A percentile compares a stretch with the other conserved stretches of the same genome.
Evolutionary conservation across 1,140 invertebrate species (phyloP).

Genomic region (Psix sp.): DNA sequence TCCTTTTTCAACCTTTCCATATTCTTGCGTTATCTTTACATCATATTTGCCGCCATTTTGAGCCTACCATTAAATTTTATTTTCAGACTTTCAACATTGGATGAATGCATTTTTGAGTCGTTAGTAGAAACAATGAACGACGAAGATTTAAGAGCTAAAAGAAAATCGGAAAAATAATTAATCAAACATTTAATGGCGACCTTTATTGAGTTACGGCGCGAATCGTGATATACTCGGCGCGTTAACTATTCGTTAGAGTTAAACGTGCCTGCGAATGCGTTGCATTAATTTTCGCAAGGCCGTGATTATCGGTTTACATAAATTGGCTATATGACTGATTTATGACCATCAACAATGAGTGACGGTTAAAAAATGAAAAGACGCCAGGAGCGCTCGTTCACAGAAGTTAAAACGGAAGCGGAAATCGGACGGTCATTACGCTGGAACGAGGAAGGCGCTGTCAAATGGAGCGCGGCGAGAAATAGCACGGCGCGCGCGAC

Average conservation of each 20-base stretch:
- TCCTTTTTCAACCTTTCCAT: too few species aligned
- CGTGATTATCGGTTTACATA: slow-evolving; percentile 25
- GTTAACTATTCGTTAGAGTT: neutral
- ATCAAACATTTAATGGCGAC: slow-evolving; percentile 4
- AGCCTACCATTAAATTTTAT: too few species aligned
- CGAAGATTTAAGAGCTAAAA: neutral
- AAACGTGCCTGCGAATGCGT: slow-evolving; percentile 19
- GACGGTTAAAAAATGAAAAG: neutral
- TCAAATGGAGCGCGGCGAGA: slow-evolving; percentile 52
- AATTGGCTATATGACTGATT: slow-evolving; percentile 8
- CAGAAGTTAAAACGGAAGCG: slow-evolving; percentile 29
- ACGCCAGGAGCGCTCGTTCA: slow-evolving; percentile 1
- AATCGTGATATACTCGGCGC: slow-evolving; percentile 5
- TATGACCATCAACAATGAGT: neutral
- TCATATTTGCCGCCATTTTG: too few species aligned
- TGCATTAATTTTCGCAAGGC: slow-evolving; percentile 28
- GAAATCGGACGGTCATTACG: slow-evolving; percentile 29
- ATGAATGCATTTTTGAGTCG: too few species aligned
- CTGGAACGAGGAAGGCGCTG: slow-evolving; percentile 52
- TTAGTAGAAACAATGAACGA: neutral
- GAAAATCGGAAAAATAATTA: neutral
- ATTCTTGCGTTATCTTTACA: too few species aligned
- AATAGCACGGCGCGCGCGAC: slow-evolving; percentile 38
- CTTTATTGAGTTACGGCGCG: slow-evolving; percentile 3
- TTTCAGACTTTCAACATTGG: too few species aligned